Base-by-base conservation (phyloP, 2,113 vertebrate genomes). In the Rhadina sibilatrix region DNA sequence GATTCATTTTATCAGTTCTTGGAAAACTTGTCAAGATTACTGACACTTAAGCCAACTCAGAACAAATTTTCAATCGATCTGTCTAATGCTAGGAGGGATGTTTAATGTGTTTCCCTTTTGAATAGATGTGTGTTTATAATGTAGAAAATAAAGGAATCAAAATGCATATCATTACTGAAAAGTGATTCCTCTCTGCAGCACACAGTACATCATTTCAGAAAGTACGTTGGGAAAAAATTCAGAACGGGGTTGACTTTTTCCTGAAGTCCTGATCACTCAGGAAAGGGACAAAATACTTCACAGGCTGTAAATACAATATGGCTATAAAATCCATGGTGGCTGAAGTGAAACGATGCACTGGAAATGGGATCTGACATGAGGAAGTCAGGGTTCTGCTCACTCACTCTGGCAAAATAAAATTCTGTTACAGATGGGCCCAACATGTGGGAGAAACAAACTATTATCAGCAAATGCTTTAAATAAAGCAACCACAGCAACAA, bases 11-110 rank as follows among this genome's bases (percentile, higher is more conserved):
- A 95, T 93, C 82, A 85, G 82, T 95, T 95, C 92, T 90, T 96
- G 76, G 80, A 94, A 96, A 94, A 95, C 76, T 94, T 92, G 79
- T 96, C 90, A 95, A 83, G 93, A 95, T 94, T 96, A 80, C 90
- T 91, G 95, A 94, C 92, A 89, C 88, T 94, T 75, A 94, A 94
- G 40, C 21, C 50, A 91, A 75, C 61, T 75, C 81, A 85, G 83
- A 96, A 96, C 42, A 96, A 94, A 89, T 92, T 94, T 96, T 94
- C 95, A 91, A 90, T 96, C 72, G 49, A 83, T 94, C 91, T 44
- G 30, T 87, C 83, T 95, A 90, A 92, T 54, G 50, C 82, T 96
- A 77, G 89, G 47, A 96, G 68, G 52, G 81, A 90, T 87, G 37
- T 92, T 96, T 90, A 83, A 96, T 93, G 72, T 40, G 38, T 69